Percentiles rank a stretch among this genome's conserved stretches.
Evolutionary conservation across 1,140 invertebrate genomes (phyloP).

Genomic region (Neodiprion pinetum): DNA sequence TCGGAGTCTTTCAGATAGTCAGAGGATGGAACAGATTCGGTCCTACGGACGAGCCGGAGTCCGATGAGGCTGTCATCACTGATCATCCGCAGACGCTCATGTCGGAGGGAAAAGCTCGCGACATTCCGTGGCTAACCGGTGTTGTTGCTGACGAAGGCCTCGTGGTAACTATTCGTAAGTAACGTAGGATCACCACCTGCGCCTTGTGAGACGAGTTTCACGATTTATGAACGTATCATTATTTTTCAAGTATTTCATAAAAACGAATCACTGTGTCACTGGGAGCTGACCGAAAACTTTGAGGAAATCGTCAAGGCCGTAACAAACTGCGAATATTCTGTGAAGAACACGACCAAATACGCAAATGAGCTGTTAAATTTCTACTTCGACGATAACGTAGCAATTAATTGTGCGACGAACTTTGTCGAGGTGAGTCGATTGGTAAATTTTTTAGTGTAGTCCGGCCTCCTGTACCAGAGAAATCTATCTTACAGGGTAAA

Average conservation of each 20-base stretch:
- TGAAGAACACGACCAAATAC: conserved; percentile 25
- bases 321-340: background rate
- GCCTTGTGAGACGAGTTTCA: background rate
- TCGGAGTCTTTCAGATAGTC: background rate
- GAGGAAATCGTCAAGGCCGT: background rate
- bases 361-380: conserved; percentile 32
- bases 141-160: conserved; percentile 48
- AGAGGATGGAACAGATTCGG: conserved; percentile 34
- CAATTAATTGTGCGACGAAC: conserved; percentile 21
- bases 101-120: conserved; percentile 37
- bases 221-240: background rate
- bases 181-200: background rate
- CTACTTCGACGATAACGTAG: conserved; percentile 32
- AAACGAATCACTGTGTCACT: background rate
- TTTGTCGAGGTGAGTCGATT: conserved; percentile 27
- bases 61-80: conserved; percentile 45
- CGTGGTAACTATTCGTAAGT: conserved; percentile 37
- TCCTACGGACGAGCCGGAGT: conserved; percentile 47
- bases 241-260: background rate
- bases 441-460: background rate
- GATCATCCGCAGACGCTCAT: conserved; percentile 38
- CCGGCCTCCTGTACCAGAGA: too few relatives aligned
- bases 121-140: conserved; percentile 52
- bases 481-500: background rate
- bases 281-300: conserved; percentile 16